phyloP scores from a whole-genome alignment of 2,888 invertebrate genomes.

The Drosophila borborema region DNA sequence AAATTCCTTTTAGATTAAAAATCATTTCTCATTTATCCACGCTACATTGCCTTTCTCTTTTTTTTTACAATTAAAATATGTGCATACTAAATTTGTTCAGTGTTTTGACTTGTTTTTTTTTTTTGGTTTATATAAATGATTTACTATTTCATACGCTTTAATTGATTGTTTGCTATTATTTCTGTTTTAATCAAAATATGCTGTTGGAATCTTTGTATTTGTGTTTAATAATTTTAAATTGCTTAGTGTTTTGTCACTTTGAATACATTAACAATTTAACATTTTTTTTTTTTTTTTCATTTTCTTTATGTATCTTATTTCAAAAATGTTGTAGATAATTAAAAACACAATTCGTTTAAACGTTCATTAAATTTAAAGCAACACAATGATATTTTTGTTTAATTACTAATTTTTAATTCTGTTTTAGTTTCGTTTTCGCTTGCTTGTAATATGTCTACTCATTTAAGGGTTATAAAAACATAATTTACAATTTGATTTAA shows the following conservation, averaged over 20 bases:
- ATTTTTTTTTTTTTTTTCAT: slow-evolving; percentile 14
- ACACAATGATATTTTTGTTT: slow-evolving; percentile 65
- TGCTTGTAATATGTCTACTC: slow-evolving; percentile 53
- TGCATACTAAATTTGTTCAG: slow-evolving; percentile 56
- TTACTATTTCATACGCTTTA: slow-evolving; percentile 50
- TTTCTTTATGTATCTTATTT: slow-evolving; percentile 50
- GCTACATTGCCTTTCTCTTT: slow-evolving; percentile 12
- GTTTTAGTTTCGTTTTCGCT: slow-evolving; percentile 18
- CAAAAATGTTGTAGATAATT: slow-evolving; percentile 36
- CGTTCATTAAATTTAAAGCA: slow-evolving; percentile 55
- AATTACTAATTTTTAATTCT: slow-evolving; percentile 53
- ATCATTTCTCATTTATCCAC: slow-evolving; percentile 1
- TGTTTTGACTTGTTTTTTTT: slow-evolving; percentile 29
- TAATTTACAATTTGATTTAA: slow-evolving; percentile 56
- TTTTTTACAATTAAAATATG: slow-evolving; percentile 50
- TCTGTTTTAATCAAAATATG: slow-evolving; percentile 64
- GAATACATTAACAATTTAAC: slow-evolving; percentile 69
- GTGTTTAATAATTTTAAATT: slow-evolving; percentile 55
- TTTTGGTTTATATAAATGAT: slow-evolving; percentile 39
- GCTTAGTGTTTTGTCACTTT: slow-evolving; percentile 52
- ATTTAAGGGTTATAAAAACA: slow-evolving; percentile 55
- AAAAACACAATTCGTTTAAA: slow-evolving; percentile 49
- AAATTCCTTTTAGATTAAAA: slow-evolving; percentile 22
- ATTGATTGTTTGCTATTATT: slow-evolving; percentile 69
- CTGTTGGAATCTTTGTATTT: slow-evolving; percentile 30